Evolutionary conservation across 2,797 vertebrate genomes (phyloP), one percentile per base, ranked within the genome.

Genomic region (Cygnus olor): DNA sequence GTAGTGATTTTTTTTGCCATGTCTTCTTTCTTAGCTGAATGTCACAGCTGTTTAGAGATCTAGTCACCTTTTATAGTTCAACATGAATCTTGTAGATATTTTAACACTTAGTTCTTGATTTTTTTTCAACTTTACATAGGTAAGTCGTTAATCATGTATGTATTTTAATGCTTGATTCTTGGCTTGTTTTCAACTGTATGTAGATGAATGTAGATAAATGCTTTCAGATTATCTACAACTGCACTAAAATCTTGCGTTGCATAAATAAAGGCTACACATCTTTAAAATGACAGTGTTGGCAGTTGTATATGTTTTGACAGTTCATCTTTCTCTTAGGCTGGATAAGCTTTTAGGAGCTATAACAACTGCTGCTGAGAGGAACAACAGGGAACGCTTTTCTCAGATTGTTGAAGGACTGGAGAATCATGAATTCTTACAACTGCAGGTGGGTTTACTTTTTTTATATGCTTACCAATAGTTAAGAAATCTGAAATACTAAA

Each of bases 341-440:
- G 99, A 99, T 97, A 99, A 99, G 98, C 98, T 99, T 97, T 98
- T 99, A 93, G 99, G 98, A 96, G 99, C 99, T 94, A 99, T 99
- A 98, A 99, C 99, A 60, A 98, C 99, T 72, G 99, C 99, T 94
- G 99, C 99, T 45, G 99, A 99, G 96, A 98, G 98, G 96, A 99
- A 99, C 97, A 99, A 98, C 76, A 99, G 98, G 97, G 99, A 99
- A 87, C 98, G 99, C 51, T 99, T 99, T 96, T 98, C 99, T 86
- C 97, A 98, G 64, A 99, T 99, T 85, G 99, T 99, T 47, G 99
- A 99, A 95, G 99, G 99, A 88, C 97, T 99, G 96, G 98, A 99
- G 97, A 99, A 99, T 97, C 99, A 99, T 1, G 99, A 99, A 96
- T 98, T 98, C 78, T 98, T 99, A 91, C 99, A 99, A 84, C 98